Base-by-base conservation (phyloP, 2,888 invertebrate genomes). In the Diarsia dahlii region DNA sequence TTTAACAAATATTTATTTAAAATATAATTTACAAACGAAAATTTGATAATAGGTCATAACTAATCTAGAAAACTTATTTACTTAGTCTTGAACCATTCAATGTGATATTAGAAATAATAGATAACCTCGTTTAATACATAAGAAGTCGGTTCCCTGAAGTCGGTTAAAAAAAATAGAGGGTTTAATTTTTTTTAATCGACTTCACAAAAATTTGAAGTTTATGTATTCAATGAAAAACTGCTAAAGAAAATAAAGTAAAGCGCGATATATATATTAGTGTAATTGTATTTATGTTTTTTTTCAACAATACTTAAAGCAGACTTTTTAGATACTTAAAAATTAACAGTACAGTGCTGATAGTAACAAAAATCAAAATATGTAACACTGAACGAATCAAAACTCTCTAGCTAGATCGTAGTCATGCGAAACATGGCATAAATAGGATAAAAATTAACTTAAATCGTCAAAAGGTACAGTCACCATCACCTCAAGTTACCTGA, bases 1-100 rank as follows among this genome's bases (percentile, higher is more conserved):
- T 84, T 84, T 87, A 88, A 90, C 90, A 90, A 85, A 88, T 88
- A 87, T 89, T 88, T 84, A 89, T 88, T 88, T 77, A n/a, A 85
- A 80, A 71, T 80, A 87, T 87, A 87, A 85, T 86, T 90, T 89
- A 89, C 89, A 90, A 90, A 90, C 85, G 85, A 84, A 90, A 86
- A 78, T 86, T 86, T 86, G 64, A 88, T 84, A 86, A 78, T 88
- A 82, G 88, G 89, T 90, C 84, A 90, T 84, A 91, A 90, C 90
- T 91, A 90, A 88, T 82, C 90, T 90, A 91, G 89, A 90, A 90
- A 90, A 90, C 84, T 87, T 79, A 77, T 46, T 12, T 75, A 80
- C 58, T 66, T 64, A 67, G 54, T 39, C 9, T 79, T 81, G 65
- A 83, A 81, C 70, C 74, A 76, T 87, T 74, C 56, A 65, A 69